Conservation (phyloP, 2,797 vertebrate species). For the Adrianichthys oophorus region DNA sequence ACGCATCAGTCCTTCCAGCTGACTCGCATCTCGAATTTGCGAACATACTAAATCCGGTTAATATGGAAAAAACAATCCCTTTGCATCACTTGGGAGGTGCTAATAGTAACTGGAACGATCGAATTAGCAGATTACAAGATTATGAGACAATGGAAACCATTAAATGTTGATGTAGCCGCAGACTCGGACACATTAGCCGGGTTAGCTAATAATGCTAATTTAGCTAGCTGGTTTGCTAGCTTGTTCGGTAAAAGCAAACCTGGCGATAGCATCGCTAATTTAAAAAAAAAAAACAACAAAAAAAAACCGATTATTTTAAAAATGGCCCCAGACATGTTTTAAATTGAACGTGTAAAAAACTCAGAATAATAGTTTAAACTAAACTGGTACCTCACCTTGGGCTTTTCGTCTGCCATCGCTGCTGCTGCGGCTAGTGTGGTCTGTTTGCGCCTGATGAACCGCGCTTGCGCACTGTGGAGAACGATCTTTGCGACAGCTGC, state of each 20-base stretch:
- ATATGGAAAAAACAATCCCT: no score
- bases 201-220: constrained; percentile 62
- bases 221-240: constrained; percentile 20
- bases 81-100: no score
- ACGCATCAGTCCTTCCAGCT: no score
- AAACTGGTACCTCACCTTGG: constrained; percentile 81
- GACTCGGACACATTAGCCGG: constrained; percentile 15
- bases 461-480: constrained; percentile 44
- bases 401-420: constrained; percentile 93
- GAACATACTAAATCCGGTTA: no score
- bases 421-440: constrained; percentile 30
- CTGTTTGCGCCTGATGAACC: constrained; percentile 32
- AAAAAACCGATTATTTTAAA: rapidly evolving
- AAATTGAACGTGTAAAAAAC: rapidly evolving
- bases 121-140: neutral
- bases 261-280: neutral
- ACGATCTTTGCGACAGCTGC: constrained; percentile 29
- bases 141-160: neutral
- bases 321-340: rapidly evolving
- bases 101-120: neutral
- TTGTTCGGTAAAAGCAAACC: constrained; percentile 6
- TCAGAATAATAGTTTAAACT: neutral
- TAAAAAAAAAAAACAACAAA: neutral
- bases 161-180: neutral
- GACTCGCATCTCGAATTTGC: no score